phyloP scores from a whole-genome alignment of 2,113 vertebrate species.

The Petrocephalus zakoni region DNA sequence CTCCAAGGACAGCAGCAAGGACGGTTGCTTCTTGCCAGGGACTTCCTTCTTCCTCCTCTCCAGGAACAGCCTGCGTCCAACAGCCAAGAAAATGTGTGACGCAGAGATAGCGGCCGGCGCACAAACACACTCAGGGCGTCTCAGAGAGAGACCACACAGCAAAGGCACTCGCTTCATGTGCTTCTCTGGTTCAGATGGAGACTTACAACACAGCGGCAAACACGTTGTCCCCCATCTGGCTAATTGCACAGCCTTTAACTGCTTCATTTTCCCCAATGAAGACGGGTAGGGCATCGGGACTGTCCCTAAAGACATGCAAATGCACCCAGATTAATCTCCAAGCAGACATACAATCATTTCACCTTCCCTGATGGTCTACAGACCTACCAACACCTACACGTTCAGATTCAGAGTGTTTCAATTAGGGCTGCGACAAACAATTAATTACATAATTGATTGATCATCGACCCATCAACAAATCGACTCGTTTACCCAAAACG shows the following conservation, averaged over 20 bases:
- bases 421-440: too few species aligned
- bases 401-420: too few species aligned
- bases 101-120: not conserved
- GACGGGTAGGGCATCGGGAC: slow-evolving; percentile 78
- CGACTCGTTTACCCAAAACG: too few species aligned
- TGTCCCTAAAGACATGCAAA: slow-evolving; percentile 63
- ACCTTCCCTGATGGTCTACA: not conserved
- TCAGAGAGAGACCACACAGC: not conserved
- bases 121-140: not conserved
- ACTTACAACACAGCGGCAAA: slow-evolving; percentile 91
- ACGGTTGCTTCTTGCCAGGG: slow-evolving; percentile 58
- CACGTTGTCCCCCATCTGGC: slow-evolving; percentile 83
- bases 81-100: not conserved
- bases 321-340: not conserved
- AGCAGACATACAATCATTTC: not conserved
- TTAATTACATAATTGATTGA: too few species aligned
- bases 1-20: slow-evolving; percentile 66
- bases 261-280: slow-evolving; percentile 88
- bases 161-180: not conserved
- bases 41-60: slow-evolving; percentile 72
- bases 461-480: too few species aligned
- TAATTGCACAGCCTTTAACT: slow-evolving; percentile 75
- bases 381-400: too few species aligned
- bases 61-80: slow-evolving; percentile 67
- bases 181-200: not conserved